Evolutionary conservation across 2,113 vertebrate species (phyloP), one percentile per base, ranked within the genome.

Genomic region (Oreochromis tanganicae): DNA sequence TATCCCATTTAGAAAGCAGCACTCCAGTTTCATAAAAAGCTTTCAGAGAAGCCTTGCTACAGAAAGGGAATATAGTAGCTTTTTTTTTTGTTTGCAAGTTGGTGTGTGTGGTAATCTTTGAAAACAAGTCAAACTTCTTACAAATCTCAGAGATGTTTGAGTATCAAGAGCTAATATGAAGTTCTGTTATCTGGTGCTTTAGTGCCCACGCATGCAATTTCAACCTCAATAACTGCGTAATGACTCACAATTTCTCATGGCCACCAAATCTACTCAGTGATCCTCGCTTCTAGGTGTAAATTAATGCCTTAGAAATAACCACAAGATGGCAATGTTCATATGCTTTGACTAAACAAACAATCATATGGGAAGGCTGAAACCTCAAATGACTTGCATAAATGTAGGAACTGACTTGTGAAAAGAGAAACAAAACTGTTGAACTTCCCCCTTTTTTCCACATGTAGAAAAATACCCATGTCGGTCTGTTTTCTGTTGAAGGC

Each of bases 291-390:
- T 6, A 66, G 73, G 87, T 91, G 63, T 87, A 54, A 88, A 87
- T 93, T 48, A 48, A 38, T 89, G 36, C 84, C 36, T 85, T 41
- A 73, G 50, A 83, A 81, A 85, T 91, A 94, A 93, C 96, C 96
- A 97, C 95, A 95, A 96, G 96, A 93, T 96, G 96, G 95, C 95
- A 95, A 95, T 96, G 95, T 96, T 95, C 85, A 92, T 94, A 85
- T 95, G 83, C 86, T 85, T 46, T 87, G 56, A 81, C 88, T 66
- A 86, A 90, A 91, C 87, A 92, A 90, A 89, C 88, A 89, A 84
- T 85, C 80, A 41, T n/a, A 82, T 50, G 82, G 88, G 63, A 61
- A 85, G 86, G 57, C 63, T 87, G 93, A 92, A 90, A 87, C 89
- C 83, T 87, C 29, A 87, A 88, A 87, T 90, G 85, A 92, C 86